Base-by-base conservation (phyloP, 1,140 invertebrate genomes). In the Nephila pilipes region DNA sequence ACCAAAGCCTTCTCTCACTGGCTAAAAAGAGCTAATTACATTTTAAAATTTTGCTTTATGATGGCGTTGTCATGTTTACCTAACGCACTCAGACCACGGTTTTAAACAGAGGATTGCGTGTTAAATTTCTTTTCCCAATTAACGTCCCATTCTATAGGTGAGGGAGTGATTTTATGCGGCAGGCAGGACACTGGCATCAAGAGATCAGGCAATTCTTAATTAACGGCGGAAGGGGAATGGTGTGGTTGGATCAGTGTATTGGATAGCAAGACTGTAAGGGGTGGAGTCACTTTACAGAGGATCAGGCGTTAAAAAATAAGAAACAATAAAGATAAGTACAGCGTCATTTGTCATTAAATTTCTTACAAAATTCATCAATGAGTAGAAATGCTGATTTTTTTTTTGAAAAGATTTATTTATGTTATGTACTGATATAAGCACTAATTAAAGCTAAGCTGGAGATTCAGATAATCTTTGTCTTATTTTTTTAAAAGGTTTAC, bases 201-300 rank as follows among this genome's bases (percentile, higher is more conserved):
- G 92, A 93, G 87, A 93, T 63, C 63, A 29, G 29, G 85, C 79
- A 54, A 81, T 83, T 80, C 92, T 89, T 93, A 93, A 93, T 93
- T 93, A 93, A 93, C 54, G 87, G 87, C 10, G 55, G 55, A 55
- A 25, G 69, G 85, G 63, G 65, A 38, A 69, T 25, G 81, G 60
- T 55, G 63, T 29, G 58, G 32, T 55, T 54, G 79, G 90, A 87
- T 93, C 91, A 25, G 25, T 29, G 85, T 85, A n/a, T n/a, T n/a
- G n/a, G n/a, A n/a, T 79, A 93, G 81, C 87, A 92, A 92, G 60
- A 60, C 83, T 79, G 32, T 60, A 55, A 57, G 80, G 91, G 91
- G 91, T 93, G 91, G 91, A 93, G 91, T 87, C 69, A 65, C 25
- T 92, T 83, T 85, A 36, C n/a, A 22, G 55, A 22, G 38, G 38